Evolutionary conservation across 1,140 invertebrate genomes (phyloP), one percentile per base, ranked within the genome.

Genomic region (Conus betulinus): DNA sequence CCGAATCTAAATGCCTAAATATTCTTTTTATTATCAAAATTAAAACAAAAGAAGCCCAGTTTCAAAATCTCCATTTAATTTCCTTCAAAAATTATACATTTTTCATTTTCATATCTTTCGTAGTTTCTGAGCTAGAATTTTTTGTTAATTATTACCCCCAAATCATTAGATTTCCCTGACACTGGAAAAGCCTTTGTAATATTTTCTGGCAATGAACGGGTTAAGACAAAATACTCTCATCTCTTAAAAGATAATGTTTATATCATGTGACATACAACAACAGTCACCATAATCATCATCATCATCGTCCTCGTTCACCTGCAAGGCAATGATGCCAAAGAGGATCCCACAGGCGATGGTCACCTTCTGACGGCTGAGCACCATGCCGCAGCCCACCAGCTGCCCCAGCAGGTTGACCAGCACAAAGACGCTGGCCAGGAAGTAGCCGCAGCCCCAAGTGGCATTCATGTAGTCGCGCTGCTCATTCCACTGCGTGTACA

Each of bases 401-500:
- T 99, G 99, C 7, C 99, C 99, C 88, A 99, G 88, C 91, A 99
- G 96, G 96, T 99, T 99, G 91, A 99, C 95, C 53, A 99, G 95
- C 52, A 98, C 98, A 95, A 99, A 99, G n/a, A 98, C 87, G 23
- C 98, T 98, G 7, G 98, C 98, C 74, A 99, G 94, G 94, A 99
- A 97, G 93, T 97, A 97, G 5, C 99, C 99, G 96, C 99, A 99
- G n/a, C 97, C 97, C 99, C 99, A 99, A 6, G 98, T 98, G 95
- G 98, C 97, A 94, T 99, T 93, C 92, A 95, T 95, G 87, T 99
- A 99, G 93, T 99, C 98, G 60, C 98, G 96, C 94, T 99, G 99
- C 93, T 99, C 98, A 60, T 97, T 97, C 99, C 99, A 99, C 95
- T 99, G 99, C 93, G 98, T 97, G 97, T 98, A 99, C 99, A 99